A percentile compares a stretch with the other conserved stretches of the same genome.
Evolutionary conservation across 2,888 invertebrate genomes (phyloP).

Genomic region (Synanthedon formicaeformis): DNA sequence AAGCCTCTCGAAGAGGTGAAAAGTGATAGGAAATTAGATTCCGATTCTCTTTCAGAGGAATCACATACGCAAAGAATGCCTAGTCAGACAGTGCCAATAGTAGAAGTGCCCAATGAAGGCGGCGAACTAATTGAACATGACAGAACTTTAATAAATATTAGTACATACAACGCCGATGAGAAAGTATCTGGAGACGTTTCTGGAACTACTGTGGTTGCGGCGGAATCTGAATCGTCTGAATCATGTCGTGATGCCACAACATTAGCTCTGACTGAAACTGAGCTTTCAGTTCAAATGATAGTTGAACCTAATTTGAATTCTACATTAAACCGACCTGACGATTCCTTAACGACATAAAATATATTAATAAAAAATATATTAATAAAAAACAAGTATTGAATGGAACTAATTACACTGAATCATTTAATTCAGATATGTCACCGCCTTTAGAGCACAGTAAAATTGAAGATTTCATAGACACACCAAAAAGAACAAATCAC

Average conservation of each 20-base stretch:
- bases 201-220: conserved; percentile 50
- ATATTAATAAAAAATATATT: no score
- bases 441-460: not conserved
- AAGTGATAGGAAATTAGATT: conserved; percentile 39
- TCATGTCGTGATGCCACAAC: conserved; percentile 79
- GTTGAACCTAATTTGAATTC: conserved; percentile 26
- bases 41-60: conserved; percentile 68
- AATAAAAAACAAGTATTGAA: conserved; percentile 2
- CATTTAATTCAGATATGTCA: not conserved
- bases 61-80: conserved; percentile 49
- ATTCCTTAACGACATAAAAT: not conserved
- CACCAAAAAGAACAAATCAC: not conserved
- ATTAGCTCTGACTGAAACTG: conserved; percentile 84
- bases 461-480: not conserved
- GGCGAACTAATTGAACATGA: conserved; percentile 75
- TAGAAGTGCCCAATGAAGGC: conserved; percentile 80
- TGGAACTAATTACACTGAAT: not conserved
- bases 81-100: conserved; percentile 72
- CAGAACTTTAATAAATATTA: conserved; percentile 59
- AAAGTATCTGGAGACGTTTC: conserved; percentile 33
- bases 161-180: conserved; percentile 32
- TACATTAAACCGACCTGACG: not conserved
- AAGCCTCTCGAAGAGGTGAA: conserved; percentile 45
- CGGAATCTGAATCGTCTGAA: conserved; percentile 69
- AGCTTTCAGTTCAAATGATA: conserved; percentile 76